Percentiles rank a stretch among this genome's conserved stretches.
phyloP scores from a whole-genome alignment of 2,797 vertebrate species.

The Melanotaenia boesemani region DNA sequence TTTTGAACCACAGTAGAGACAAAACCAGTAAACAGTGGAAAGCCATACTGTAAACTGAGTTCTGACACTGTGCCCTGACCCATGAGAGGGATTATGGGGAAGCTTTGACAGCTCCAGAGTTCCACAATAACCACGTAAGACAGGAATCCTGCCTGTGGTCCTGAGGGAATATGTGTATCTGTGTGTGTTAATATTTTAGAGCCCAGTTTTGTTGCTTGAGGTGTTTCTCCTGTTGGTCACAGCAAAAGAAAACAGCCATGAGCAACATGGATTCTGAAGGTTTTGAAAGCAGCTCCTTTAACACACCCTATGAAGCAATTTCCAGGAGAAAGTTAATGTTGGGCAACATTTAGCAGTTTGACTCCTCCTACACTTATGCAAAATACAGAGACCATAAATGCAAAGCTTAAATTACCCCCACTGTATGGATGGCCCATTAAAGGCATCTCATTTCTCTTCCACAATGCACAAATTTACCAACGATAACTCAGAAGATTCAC shows the following conservation, averaged over 20 bases:
- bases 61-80: constrained; percentile 61
- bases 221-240: constrained; percentile 44
- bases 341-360: constrained; percentile 21
- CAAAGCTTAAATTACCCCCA: constrained; percentile 42
- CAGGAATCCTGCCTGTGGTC: constrained; percentile 57
- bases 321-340: constrained; percentile 42
- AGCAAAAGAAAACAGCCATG: constrained; percentile 48
- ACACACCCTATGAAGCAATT: constrained; percentile 23
- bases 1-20: constrained; percentile 5
- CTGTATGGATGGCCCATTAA: constrained; percentile 54
- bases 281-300: constrained; percentile 29
- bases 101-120: constrained; percentile 60
- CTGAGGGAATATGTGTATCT: constrained; percentile 14
- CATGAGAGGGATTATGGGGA: constrained; percentile 61
- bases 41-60: constrained; percentile 54
- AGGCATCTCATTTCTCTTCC: constrained; percentile 37
- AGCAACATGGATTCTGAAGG: constrained; percentile 45
- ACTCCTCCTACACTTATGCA: constrained; percentile 31
- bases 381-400: constrained; percentile 22
- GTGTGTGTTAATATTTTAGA: constrained; percentile 24
- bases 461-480: constrained; percentile 60
- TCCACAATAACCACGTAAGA: constrained; percentile 65
- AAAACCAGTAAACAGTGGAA: constrained; percentile 37
- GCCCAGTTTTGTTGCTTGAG: constrained; percentile 27
- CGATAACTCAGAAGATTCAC: constrained; percentile 59